Conservation (phyloP, 1,140 invertebrate genomes). For the Sesamia nonagrioides region DNA sequence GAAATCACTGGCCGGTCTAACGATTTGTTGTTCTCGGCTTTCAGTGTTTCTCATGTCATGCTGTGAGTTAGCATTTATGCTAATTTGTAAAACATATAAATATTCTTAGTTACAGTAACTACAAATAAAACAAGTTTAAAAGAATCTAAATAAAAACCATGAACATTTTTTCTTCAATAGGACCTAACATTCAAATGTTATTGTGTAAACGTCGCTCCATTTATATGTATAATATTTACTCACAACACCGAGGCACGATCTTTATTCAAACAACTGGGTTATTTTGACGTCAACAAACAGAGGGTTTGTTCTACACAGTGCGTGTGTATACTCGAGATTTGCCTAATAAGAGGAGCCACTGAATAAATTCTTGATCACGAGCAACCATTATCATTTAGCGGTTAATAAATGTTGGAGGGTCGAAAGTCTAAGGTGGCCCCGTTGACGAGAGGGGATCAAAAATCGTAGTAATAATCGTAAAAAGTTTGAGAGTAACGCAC, state of each 20-base stretch:
- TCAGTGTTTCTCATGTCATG: neutral
- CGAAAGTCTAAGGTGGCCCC: conserved; percentile 68
- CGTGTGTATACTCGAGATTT: conserved; percentile 42
- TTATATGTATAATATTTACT: conserved; percentile 44
- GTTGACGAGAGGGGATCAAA: conserved; percentile 68
- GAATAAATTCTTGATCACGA: conserved; percentile 73
- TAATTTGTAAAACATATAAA: no score
- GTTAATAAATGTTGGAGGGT: conserved; percentile 73
- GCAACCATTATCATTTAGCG: conserved; percentile 73
- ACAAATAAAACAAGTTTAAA: neutral
- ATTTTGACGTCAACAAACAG: conserved; percentile 51
- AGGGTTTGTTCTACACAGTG: conserved; percentile 35
- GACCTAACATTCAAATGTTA: conserved; percentile 10
- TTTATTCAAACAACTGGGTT: conserved; percentile 52
- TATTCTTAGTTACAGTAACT: no score
- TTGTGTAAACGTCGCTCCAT: conserved; percentile 35
- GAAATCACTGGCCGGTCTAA: neutral
- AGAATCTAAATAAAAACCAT: neutral
- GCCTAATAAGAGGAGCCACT: conserved; percentile 55
- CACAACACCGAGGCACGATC: conserved; percentile 41
- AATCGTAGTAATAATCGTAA: conserved; percentile 77
- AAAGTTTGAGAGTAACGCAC: conserved; percentile 74
- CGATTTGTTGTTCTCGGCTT: neutral
- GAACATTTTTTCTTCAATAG: neutral
- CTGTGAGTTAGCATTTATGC: neutral